Evolutionary conservation across 1,140 invertebrate genomes (phyloP).

Genomic region (Bursaphelenchus mucronatus): DNA sequence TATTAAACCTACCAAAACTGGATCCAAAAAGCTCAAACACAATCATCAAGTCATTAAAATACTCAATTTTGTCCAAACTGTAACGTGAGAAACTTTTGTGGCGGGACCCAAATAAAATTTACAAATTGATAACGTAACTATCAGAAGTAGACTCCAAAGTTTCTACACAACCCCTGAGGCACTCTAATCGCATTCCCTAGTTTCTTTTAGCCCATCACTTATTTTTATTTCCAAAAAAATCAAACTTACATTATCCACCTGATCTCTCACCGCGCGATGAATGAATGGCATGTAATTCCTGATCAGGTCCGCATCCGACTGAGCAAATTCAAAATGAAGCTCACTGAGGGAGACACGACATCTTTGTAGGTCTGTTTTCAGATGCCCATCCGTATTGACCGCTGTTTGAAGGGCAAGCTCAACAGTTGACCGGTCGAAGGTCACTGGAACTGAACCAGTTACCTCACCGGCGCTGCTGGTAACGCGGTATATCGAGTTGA

Average conservation of each 20-base stretch:
- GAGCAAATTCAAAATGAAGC: constrained; percentile 43
- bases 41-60: no score
- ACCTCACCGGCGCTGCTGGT: constrained; percentile 38
- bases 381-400: constrained; percentile 51
- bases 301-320: constrained; percentile 42
- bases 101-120: no score
- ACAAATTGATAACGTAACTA: no score
- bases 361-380: constrained; percentile 51
- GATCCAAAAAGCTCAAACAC: no score
- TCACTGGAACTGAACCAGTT: constrained; percentile 53
- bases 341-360: constrained; percentile 49
- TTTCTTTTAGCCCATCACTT: no score
- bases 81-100: no score
- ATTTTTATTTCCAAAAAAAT: no score
- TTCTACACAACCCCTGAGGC: no score
- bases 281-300: constrained; percentile 54
- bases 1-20: no score
- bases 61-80: no score
- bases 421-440: constrained; percentile 49
- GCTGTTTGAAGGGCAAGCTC: constrained; percentile 42
- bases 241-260: constrained; percentile 48
- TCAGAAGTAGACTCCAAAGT: no score
- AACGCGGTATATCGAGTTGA: constrained; percentile 42
- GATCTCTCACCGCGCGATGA: constrained; percentile 44
- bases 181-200: no score